Conservation (phyloP, 1,140 invertebrate genomes). For the Leptinotarsa undecemlineata region DNA sequence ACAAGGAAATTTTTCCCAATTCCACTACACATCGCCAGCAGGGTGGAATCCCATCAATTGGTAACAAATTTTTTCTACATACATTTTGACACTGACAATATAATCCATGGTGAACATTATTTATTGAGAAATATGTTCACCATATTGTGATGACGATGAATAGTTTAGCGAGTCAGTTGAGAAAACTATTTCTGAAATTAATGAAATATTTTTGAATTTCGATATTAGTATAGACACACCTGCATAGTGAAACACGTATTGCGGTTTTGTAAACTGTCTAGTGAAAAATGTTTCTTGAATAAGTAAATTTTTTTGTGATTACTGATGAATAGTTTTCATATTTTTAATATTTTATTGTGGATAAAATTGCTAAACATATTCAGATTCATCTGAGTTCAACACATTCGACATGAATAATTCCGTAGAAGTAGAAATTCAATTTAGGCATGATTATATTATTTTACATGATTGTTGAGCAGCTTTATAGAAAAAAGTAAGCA, state of each 20-base stretch:
- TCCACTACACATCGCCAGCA: constrained; percentile 54
- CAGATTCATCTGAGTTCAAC: not conserved
- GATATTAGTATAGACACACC: no score
- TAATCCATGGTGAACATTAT: not conserved
- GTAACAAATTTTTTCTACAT: constrained; percentile 39
- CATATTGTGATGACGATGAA: not conserved
- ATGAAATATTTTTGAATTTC: no score
- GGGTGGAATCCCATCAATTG: constrained; percentile 52
- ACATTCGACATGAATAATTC: not conserved
- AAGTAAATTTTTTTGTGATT: no score
- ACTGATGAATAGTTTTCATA: no score
- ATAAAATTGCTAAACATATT: constrained; percentile 6
- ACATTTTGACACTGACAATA: not conserved
- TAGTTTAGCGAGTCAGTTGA: not conserved
- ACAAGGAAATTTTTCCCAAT: constrained; percentile 80
- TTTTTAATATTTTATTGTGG: no score
- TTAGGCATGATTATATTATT: constrained; percentile 16
- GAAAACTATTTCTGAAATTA: no score
- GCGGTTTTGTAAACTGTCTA: no score
- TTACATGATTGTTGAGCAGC: constrained; percentile 14
- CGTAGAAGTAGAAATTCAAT: constrained; percentile 18
- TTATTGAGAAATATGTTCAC: not conserved
- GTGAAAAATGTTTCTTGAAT: no score
- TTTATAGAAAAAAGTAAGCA: constrained; percentile 20
- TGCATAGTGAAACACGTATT: no score